A percentile compares a stretch with the other conserved stretches of the same genome.
Conservation (phyloP, 2,797 vertebrate species). For the Ambastaia sidthimunki region DNA sequence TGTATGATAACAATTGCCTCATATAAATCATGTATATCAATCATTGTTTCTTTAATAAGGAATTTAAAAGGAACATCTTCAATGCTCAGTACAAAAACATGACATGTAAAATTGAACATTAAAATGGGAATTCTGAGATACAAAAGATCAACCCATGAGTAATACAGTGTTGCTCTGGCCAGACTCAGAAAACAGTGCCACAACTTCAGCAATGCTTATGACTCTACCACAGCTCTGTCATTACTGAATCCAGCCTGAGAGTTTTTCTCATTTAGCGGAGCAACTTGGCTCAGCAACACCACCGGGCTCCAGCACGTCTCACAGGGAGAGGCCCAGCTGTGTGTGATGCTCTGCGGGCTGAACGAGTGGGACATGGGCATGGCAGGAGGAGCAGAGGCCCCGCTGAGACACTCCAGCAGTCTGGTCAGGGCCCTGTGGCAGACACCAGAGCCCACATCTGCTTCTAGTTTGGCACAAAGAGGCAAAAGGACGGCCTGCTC, state of each 20-base stretch:
- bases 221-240: conserved; percentile 27
- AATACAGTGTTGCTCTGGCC: not conserved
- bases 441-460: conserved; percentile 78
- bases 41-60: too few species aligned
- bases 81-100: too few species aligned
- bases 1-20: too few species aligned
- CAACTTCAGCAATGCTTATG: conserved; percentile 10
- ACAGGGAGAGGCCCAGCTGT: conserved; percentile 62
- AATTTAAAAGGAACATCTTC: too few species aligned
- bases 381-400: conserved; percentile 56
- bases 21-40: too few species aligned
- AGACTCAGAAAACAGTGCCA: not conserved
- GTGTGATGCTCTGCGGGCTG: conserved; percentile 64
- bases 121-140: too few species aligned
- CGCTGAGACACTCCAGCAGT: conserved; percentile 62
- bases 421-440: conserved; percentile 66
- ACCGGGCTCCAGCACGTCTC: conserved; percentile 45
- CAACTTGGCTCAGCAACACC: conserved; percentile 47
- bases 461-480: conserved; percentile 78
- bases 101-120: too few species aligned
- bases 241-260: conserved; percentile 19
- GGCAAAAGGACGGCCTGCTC: conserved; percentile 70
- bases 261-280: conserved; percentile 45
- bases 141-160: not conserved
- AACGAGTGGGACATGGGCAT: conserved; percentile 57